These are phyloP conservation scores for Drosophila tani DNA, from an alignment of 1,140 invertebrate species.

Conservation along the genomic window DNA sequence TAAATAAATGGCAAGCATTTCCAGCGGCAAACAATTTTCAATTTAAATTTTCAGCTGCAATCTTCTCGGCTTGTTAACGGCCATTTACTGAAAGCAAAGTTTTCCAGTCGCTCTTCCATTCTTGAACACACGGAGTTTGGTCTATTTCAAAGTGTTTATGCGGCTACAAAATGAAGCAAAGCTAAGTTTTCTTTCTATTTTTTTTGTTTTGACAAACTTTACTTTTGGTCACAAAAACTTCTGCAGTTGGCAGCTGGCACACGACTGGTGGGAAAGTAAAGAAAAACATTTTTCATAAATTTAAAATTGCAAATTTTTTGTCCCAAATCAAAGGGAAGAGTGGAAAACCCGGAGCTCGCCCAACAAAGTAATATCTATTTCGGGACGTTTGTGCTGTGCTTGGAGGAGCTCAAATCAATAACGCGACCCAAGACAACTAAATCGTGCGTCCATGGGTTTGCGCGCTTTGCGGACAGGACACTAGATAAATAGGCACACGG, in stretches of 20 bases:
- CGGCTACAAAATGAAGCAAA: constrained; percentile 81
- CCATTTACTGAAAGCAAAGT: constrained; percentile 63
- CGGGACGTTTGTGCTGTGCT: not conserved
- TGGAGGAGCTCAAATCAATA: constrained; percentile 57
- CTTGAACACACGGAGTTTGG: constrained; percentile 52
- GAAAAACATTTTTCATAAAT: constrained; percentile 68
- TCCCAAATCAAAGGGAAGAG: constrained; percentile 48
- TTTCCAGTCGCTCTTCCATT: constrained; percentile 34
- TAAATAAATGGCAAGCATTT: constrained; percentile 13
- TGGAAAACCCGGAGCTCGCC: not conserved
- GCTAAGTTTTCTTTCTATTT: constrained; percentile 61
- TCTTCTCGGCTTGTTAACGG: constrained; percentile 74
- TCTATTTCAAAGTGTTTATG: constrained; percentile 83
- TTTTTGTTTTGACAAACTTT: constrained; percentile 71
- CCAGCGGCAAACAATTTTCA: constrained; percentile 38
- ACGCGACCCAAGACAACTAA: constrained; percentile 57
- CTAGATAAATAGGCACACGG: constrained; percentile 73
- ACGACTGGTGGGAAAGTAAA: constrained; percentile 24
- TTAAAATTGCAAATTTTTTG: constrained; percentile 77
- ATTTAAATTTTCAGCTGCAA: constrained; percentile 77
- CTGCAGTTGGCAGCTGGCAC: constrained; percentile 70
- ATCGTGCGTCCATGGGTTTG: constrained; percentile 30
- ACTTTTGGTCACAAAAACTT: constrained; percentile 65
- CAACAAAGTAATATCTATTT: constrained; percentile 28
- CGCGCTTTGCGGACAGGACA: constrained; percentile 51